Conservation (phyloP, 2,888 invertebrate species). For the Drosophila mulleri region DNA sequence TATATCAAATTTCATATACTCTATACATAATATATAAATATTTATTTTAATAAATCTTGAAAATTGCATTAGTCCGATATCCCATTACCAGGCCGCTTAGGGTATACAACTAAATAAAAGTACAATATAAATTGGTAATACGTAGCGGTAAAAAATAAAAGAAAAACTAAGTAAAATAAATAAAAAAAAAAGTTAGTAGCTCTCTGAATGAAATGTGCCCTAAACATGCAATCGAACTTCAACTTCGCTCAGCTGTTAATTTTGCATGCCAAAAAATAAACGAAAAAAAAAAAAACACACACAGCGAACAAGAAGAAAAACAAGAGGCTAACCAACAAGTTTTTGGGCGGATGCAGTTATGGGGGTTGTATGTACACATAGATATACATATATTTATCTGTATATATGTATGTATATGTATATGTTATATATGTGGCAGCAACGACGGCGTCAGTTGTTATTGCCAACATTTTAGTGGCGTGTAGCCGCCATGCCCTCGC, state of each 20-base stretch:
- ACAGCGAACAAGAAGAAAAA: conserved; percentile 1
- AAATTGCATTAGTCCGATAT: too few relatives aligned
- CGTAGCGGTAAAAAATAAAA: conserved; percentile 18
- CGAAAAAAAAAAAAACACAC: conserved; percentile 15
- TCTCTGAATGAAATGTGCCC: conserved; percentile 49
- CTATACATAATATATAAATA: too few relatives aligned
- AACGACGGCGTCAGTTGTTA: conserved; percentile 69
- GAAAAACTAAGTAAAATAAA: conserved; percentile 4
- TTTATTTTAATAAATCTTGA: too few relatives aligned
- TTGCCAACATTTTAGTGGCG: conserved; percentile 65
- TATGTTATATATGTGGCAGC: conserved; percentile 17
- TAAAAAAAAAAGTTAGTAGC: conserved; percentile 7
- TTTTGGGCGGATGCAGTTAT: conserved; percentile 44
- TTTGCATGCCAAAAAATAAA: conserved; percentile 54
- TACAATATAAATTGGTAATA: conserved; percentile 17
- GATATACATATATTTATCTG: neutral
- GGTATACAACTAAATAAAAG: conserved; percentile 4
- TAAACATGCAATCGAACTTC: conserved; percentile 69
- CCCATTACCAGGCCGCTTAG: too few relatives aligned
- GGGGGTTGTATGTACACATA: conserved; percentile 32
- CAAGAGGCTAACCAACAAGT: conserved; percentile 48
- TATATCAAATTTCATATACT: too few relatives aligned
- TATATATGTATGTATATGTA: neutral
- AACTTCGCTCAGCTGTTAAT: conserved; percentile 64
- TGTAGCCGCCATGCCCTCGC: neutral